A percentile compares a stretch with the other conserved stretches of the same genome.
These are phyloP conservation scores for Mastigias papua DNA, from an alignment of 30 jellyfish, hydroid and myxozoan species.

Conservation along the genomic window DNA sequence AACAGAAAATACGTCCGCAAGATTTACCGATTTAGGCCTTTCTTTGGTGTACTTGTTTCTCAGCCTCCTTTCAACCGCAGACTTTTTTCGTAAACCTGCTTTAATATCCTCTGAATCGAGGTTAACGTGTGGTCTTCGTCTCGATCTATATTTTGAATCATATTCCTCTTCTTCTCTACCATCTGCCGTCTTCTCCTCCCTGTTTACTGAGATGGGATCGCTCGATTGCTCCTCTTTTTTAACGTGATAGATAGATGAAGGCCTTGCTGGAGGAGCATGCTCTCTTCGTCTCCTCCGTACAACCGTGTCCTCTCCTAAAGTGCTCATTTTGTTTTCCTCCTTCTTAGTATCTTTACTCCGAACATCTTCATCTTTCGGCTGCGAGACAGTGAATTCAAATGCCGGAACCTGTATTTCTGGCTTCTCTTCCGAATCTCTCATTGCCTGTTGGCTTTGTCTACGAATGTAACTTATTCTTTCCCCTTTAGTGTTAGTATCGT, in stretches of 20 bases:
- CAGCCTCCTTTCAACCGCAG: constrained; percentile 72
- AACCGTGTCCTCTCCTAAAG: constrained; percentile 40
- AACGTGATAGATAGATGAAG: constrained; percentile 40
- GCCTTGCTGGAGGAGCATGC: constrained; percentile 69
- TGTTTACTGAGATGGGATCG: neutral
- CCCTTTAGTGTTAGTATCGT: neutral
- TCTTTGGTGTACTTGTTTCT: constrained; percentile 37
- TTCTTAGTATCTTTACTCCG: neutral
- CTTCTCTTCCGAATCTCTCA: neutral
- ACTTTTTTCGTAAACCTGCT: constrained; percentile 61
- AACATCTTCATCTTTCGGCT: constrained; percentile 24
- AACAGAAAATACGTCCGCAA: constrained; percentile 51
- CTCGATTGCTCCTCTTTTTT: neutral
- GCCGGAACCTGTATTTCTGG: constrained; percentile 17
- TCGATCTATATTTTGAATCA: constrained; percentile 16
- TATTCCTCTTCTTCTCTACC: constrained; percentile 30
- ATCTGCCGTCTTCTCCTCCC: neutral
- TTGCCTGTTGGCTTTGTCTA: constrained; percentile 64
- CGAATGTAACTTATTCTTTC: constrained; percentile 57
- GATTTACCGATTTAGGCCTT: constrained; percentile 74
- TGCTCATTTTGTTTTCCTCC: neutral
- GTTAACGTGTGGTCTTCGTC: constrained; percentile 37
- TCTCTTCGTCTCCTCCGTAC: constrained; percentile 66
- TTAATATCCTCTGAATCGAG: constrained; percentile 71
- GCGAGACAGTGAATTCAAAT: constrained; percentile 39